Evolutionary conservation across 2,113 vertebrate species (phyloP).

Genomic region (Eira barbara): DNA sequence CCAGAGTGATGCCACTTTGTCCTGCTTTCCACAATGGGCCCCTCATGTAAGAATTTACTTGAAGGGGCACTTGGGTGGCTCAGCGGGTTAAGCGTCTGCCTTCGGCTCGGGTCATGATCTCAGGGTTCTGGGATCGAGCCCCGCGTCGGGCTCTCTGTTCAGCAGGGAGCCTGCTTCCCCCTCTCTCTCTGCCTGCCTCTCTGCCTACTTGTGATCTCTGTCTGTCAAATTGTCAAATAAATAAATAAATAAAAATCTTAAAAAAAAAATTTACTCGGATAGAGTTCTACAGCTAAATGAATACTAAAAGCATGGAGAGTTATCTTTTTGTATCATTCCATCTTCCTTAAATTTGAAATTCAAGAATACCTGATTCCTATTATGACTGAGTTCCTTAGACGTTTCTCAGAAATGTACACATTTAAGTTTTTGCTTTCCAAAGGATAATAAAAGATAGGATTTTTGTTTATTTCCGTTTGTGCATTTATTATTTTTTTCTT

Average conservation of each 20-base stretch:
- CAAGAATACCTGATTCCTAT: neutral
- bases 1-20: neutral
- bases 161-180: no score
- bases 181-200: no score
- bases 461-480: neutral
- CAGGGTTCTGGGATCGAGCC: no score
- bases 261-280: neutral
- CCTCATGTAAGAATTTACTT: neutral
- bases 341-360: conserved; percentile 32
- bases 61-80: no score
- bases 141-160: no score
- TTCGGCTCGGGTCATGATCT: no score
- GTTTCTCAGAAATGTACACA: neutral
- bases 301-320: neutral
- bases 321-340: neutral
- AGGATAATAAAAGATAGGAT: neutral
- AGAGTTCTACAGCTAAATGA: neutral
- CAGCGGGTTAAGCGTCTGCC: no score
- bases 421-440: conserved; percentile 23
- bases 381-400: neutral
- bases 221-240: no score
- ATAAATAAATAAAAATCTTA: no score
- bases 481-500: neutral
- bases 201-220: no score
- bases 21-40: neutral